phyloP scores from a whole-genome alignment of 2,113 vertebrate genomes.

The Gasterosteus aculeatus region DNA sequence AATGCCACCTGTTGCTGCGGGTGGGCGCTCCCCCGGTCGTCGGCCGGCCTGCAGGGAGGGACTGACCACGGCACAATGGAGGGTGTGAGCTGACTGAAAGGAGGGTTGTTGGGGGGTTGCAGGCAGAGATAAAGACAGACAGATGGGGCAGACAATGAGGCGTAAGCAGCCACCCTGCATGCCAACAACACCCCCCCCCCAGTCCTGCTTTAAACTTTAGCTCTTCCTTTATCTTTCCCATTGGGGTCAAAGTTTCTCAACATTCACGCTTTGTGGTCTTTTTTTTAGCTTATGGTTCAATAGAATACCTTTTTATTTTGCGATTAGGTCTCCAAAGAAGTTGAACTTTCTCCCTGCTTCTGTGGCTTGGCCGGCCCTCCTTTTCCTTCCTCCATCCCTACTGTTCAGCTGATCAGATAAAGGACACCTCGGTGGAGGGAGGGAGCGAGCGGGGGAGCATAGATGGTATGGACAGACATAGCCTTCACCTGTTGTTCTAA shows the following conservation, averaged over 20 bases:
- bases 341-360: slow-evolving; percentile 6
- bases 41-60: slow-evolving; percentile 58
- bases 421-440: neutral
- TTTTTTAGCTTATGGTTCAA: neutral
- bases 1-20: slow-evolving; percentile 77
- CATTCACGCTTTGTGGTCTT: neutral
- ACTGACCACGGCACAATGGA: slow-evolving; percentile 61
- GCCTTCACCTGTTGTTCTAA: slow-evolving; percentile 64
- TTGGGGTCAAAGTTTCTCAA: slow-evolving; percentile 14
- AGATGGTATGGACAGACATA: slow-evolving; percentile 21
- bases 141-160: slow-evolving; percentile 75
- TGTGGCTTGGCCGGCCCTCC: slow-evolving; percentile 1
- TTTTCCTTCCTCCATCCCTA: slow-evolving; percentile 25
- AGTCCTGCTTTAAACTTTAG: slow-evolving; percentile 35
- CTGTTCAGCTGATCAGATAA: slow-evolving; percentile 39
- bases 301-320: neutral
- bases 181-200: slow-evolving; percentile 65
- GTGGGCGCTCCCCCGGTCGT: slow-evolving; percentile 59
- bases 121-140: slow-evolving; percentile 70
- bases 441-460: neutral
- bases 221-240: slow-evolving; percentile 22
- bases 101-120: slow-evolving; percentile 13
- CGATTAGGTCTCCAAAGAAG: slow-evolving; percentile 16
- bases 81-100: slow-evolving; percentile 46
- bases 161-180: slow-evolving; percentile 63